Percentiles rank a stretch among this genome's conserved stretches.
phyloP scores from a whole-genome alignment of 1,140 invertebrate species.

The Latrodectus geometricus region DNA sequence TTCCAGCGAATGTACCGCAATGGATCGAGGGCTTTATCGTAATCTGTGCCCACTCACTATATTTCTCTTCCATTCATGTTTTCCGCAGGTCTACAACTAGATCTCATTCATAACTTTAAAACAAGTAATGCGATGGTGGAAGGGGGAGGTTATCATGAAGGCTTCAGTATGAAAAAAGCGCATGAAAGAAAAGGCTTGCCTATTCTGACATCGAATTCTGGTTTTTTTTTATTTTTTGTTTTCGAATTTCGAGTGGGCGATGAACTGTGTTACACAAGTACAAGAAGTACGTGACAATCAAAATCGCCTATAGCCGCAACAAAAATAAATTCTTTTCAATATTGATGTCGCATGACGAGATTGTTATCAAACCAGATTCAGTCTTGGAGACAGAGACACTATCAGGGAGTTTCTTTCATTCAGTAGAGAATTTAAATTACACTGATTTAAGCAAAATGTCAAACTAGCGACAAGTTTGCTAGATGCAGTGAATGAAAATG shows the following conservation, averaged over 20 bases:
- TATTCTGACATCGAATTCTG: background rate
- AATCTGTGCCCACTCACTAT: constrained; percentile 23
- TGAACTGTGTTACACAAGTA: constrained; percentile 8
- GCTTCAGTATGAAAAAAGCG: background rate
- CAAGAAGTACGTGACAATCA: background rate
- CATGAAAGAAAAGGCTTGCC: background rate
- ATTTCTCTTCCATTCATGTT: constrained; percentile 19
- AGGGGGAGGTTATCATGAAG: background rate
- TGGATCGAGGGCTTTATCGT: constrained; percentile 11
- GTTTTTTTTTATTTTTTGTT: background rate
- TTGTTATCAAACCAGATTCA: constrained; percentile 5
- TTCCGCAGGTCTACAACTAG: constrained; percentile 10
- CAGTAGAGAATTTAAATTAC: background rate
- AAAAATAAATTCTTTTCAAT: background rate
- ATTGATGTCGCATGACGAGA: background rate
- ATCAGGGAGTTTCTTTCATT: background rate
- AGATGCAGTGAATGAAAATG: background rate
- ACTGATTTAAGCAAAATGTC: background rate
- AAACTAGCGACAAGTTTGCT: background rate
- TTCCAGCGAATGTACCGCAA: background rate
- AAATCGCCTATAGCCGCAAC: background rate
- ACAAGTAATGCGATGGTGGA: background rate
- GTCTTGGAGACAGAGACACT: background rate
- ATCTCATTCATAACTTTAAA: constrained; percentile 42
- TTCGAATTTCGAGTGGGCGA: constrained; percentile 22